A percentile compares a stretch with the other conserved stretches of the same genome.
These are phyloP conservation scores for Heterocephalus glaber DNA, from an alignment of 2,113 vertebrate genomes.

Conservation along the genomic window DNA sequence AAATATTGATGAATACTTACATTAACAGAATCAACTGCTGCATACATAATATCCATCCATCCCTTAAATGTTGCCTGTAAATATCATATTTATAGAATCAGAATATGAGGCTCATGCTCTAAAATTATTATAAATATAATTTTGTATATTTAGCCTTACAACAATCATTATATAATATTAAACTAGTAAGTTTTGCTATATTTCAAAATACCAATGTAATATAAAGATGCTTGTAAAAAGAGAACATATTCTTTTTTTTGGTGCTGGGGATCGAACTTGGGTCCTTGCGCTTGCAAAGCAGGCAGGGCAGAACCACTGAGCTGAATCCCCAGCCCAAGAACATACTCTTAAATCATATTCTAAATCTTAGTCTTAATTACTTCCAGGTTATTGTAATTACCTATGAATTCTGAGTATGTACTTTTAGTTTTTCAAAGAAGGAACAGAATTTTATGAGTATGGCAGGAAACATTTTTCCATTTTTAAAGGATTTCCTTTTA, in stretches of 20 bases:
- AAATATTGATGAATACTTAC: conserved; percentile 82
- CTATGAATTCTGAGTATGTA: background rate
- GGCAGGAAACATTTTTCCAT: background rate
- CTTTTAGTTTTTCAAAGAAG: background rate
- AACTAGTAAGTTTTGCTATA: conserved; percentile 17
- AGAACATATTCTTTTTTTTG: background rate
- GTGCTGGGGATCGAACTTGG: too few species aligned
- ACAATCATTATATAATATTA: conserved; percentile 18
- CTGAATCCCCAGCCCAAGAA: too few species aligned
- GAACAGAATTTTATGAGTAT: background rate
- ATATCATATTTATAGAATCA: conserved; percentile 69
- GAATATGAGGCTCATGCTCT: conserved; percentile 16
- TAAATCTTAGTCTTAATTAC: background rate
- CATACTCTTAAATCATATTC: too few species aligned
- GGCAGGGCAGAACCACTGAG: too few species aligned
- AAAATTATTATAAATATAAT: background rate
- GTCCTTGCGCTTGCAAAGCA: too few species aligned
- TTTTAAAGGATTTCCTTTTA: background rate
- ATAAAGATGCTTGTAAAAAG: background rate
- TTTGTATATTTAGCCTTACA: background rate
- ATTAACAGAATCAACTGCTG: conserved; percentile 88
- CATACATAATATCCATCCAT: conserved; percentile 89
- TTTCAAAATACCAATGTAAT: conserved; percentile 34
- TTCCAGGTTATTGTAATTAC: background rate
- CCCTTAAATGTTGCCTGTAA: conserved; percentile 91